phyloP scores from a whole-genome alignment of 1,140 invertebrate species.

The Philaenus spumarius region DNA sequence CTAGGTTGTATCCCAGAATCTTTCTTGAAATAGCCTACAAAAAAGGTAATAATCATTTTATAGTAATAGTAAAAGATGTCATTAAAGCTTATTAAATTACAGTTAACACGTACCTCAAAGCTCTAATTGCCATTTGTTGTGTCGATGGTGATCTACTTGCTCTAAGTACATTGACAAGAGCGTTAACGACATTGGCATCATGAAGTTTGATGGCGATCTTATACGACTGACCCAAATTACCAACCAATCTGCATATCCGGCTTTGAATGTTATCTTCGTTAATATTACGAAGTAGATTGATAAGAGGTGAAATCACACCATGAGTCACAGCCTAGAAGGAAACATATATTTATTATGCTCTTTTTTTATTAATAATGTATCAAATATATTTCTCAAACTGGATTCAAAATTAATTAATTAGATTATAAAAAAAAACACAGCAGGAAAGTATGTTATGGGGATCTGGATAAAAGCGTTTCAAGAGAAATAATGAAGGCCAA shows the following conservation, averaged over 20 bases:
- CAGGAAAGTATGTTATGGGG: too few species aligned
- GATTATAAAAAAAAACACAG: too few species aligned
- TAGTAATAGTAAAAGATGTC: not conserved
- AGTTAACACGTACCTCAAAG: constrained; percentile 25
- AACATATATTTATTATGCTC: not conserved
- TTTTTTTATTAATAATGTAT: constrained; percentile 3
- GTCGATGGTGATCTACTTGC: constrained; percentile 15
- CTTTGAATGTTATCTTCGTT: constrained; percentile 25
- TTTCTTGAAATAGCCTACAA: not conserved
- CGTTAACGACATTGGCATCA: constrained; percentile 16
- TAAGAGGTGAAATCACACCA: constrained; percentile 21
- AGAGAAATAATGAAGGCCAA: too few species aligned
- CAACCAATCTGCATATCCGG: constrained; percentile 27
- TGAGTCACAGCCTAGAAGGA: constrained; percentile 21
- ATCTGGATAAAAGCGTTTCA: too few species aligned
- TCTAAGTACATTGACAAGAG: constrained; percentile 21
- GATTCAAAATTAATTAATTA: not conserved
- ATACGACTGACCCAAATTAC: constrained; percentile 26
- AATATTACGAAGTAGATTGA: constrained; percentile 23
- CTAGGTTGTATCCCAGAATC: too few species aligned
- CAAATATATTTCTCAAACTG: not conserved
- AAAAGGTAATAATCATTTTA: constrained; percentile 7
- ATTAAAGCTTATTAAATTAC: too few species aligned
- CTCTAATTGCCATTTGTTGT: constrained; percentile 27
- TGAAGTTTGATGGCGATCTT: constrained; percentile 21